Base-by-base conservation (phyloP, 2,888 invertebrate genomes). In the Electrophaes corylata region DNA sequence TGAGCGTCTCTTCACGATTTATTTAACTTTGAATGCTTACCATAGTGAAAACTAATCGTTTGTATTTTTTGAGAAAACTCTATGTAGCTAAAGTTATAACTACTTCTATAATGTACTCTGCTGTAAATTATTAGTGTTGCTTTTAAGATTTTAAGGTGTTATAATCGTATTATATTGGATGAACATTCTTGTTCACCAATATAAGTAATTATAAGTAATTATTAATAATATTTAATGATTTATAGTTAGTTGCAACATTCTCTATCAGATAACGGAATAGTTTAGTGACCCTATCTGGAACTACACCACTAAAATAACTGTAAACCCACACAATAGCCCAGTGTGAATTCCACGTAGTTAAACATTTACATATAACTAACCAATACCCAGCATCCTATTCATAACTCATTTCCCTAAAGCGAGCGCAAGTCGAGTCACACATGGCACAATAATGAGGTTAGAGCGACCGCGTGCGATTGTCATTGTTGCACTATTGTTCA, bases 401-500 rank as follows among this genome's bases (percentile, higher is more conserved):
- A 67, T 67, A 67, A 67, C 67, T 67, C 62, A 67, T 67, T 67
- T 66, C 54, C 64, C 60, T 57, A 64, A 43, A 60, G 64, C 60
- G 67, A 62, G 56, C 57, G 61, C 57, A 60, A 68, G 67, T 66
- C 71, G 60, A 73, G 73, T 75, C 84, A 84, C 84, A 84, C 81
- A 83, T 84, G 86, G 78, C 67, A 76, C 78, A 65, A 79, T 88
- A 88, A 88, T 83, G 88, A 88, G 88, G 85, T 75, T 78, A 76
- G 70, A 62, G 71, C 75, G 73, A 75, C 75, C 76, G 78, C 75
- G 76, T 73, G 62, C 78, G 84, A 88, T 87, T 88, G 88, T 87
- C 87, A 86, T 84, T 86, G 84, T 82, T 80, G 76, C 83, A 20
- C 88, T 89, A 91, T 91, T 91, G 91, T 91, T 79, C 81, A 86